Evolutionary conservation across 2,113 vertebrate species (phyloP).

Genomic region (Athene cunicularia): DNA sequence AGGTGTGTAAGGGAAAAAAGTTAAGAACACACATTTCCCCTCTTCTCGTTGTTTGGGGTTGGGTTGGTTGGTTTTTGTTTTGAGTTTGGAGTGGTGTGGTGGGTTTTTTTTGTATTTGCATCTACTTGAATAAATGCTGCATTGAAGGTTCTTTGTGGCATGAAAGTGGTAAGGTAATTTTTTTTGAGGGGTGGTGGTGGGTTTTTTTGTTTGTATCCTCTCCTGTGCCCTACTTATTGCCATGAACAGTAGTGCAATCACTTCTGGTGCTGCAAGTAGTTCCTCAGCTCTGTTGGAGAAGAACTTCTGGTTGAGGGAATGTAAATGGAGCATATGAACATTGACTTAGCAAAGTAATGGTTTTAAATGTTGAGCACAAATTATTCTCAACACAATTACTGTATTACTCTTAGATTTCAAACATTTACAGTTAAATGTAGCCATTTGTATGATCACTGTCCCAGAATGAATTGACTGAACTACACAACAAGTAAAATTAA

Average conservation of each 20-base stretch:
- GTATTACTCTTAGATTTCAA: neutral
- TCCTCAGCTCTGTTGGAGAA: neutral
- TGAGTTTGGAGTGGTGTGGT: neutral
- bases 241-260: neutral
- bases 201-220: neutral
- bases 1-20: neutral
- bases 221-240: neutral
- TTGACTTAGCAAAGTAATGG: neutral
- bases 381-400: neutral
- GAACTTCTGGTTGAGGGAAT: neutral
- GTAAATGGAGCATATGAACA: neutral
- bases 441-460: neutral
- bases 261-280: neutral
- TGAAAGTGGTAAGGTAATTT: neutral
- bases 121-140: neutral
- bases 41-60: neutral
- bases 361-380: neutral
- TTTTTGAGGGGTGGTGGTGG: accelerated
- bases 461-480: neutral
- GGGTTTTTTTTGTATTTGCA: neutral
- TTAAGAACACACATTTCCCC: no score
- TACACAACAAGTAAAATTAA: neutral
- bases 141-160: neutral
- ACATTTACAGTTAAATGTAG: neutral
- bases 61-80: neutral